Percentiles rank a stretch among this genome's conserved stretches.
phyloP scores from a whole-genome alignment of 2,888 invertebrate genomes.

The Crematogaster levior region DNA sequence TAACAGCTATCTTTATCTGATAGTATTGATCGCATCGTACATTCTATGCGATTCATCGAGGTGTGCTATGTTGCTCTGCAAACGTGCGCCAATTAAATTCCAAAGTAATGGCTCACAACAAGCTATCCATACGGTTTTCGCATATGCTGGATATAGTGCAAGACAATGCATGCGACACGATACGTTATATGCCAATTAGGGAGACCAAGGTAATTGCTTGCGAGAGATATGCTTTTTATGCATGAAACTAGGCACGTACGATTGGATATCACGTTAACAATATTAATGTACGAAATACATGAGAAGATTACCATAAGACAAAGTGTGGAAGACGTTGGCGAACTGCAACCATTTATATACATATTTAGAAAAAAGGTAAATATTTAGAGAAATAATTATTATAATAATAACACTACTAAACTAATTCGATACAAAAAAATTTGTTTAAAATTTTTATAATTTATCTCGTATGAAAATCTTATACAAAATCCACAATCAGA shows the following conservation, averaged over 20 bases:
- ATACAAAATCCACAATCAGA: background rate
- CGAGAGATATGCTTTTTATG: slow-evolving; percentile 35
- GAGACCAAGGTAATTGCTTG: slow-evolving; percentile 30
- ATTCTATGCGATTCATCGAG: slow-evolving; percentile 40
- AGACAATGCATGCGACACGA: slow-evolving; percentile 47
- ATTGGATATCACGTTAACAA: slow-evolving; percentile 20
- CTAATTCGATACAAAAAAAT: background rate
- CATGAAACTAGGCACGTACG: slow-evolving; percentile 22
- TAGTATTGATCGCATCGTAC: slow-evolving; percentile 27
- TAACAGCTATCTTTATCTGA: slow-evolving; percentile 33
- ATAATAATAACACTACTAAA: background rate
- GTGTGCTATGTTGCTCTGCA: slow-evolving; percentile 12
- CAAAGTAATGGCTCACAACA: slow-evolving; percentile 46
- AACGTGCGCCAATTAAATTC: slow-evolving; percentile 50
- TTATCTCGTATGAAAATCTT: background rate
- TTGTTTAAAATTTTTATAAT: slow-evolving; percentile 4
- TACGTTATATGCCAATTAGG: slow-evolving; percentile 50
- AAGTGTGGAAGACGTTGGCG: background rate
- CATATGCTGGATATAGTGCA: background rate
- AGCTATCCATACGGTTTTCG: slow-evolving; percentile 47
- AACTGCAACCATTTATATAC: background rate
- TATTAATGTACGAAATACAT: slow-evolving; percentile 15
- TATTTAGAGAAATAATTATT: background rate
- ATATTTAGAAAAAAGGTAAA: slow-evolving; percentile 1
- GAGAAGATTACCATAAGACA: background rate